phyloP scores from a whole-genome alignment of 1,140 invertebrate genomes.

The Chlorops oryzae region DNA sequence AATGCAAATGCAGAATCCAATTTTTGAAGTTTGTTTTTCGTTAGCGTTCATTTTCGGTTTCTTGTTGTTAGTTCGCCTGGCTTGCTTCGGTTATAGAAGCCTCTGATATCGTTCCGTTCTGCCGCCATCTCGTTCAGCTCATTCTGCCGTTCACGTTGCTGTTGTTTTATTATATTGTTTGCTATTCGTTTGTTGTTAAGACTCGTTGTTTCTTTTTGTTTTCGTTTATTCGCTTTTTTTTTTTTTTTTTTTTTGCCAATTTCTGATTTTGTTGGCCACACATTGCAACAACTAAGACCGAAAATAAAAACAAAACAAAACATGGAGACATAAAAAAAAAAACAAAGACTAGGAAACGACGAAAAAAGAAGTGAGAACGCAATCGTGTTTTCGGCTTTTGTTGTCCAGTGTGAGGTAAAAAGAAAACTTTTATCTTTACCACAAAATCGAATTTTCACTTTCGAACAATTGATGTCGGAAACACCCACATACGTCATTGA shows the following conservation, averaged over 20 bases:
- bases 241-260: background rate
- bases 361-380: background rate
- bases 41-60: slow-evolving; percentile 37
- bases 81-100: background rate
- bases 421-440: slow-evolving; percentile 19
- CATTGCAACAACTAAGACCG: background rate
- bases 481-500: too few species aligned
- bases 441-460: slow-evolving; percentile 47
- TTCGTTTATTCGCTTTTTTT: slow-evolving; percentile 6
- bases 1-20: slow-evolving; percentile 47
- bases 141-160: background rate
- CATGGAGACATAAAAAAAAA: background rate
- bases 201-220: background rate
- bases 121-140: background rate
- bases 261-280: background rate
- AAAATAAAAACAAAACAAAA: background rate
- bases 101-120: background rate
- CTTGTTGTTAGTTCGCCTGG: slow-evolving; percentile 29
- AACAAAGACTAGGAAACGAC: background rate
- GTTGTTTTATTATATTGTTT: background rate
- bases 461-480: slow-evolving; percentile 41
- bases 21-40: slow-evolving; percentile 48
- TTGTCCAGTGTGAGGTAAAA: background rate
- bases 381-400: too few species aligned
- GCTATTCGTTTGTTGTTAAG: background rate